Conservation (phyloP, 2,888 invertebrate species). For the Cerastoderma edule region DNA sequence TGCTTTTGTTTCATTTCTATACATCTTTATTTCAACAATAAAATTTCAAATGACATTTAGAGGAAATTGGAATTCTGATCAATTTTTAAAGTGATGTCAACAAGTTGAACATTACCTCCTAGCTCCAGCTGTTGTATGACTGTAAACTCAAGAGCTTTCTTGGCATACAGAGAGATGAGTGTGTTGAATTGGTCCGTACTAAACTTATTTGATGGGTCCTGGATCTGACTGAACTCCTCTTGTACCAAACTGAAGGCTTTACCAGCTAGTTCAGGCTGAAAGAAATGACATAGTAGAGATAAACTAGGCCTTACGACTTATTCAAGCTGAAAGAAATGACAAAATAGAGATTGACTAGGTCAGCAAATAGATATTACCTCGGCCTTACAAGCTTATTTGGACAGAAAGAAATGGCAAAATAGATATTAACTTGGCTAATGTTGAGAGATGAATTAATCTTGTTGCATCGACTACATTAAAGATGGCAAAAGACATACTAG, state of each 20-base stretch:
- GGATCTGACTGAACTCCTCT: conserved; percentile 66
- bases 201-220: conserved; percentile 54
- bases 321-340: conserved; percentile 66
- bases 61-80: too few species aligned
- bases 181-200: conserved; percentile 74
- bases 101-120: conserved; percentile 30
- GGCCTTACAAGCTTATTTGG: conserved; percentile 77
- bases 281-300: not conserved
- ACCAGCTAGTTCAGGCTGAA: conserved; percentile 76
- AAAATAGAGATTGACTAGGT: not conserved
- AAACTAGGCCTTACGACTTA: conserved; percentile 69
- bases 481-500: too few species aligned
- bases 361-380: too few species aligned
- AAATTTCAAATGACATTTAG: too few species aligned
- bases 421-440: too few species aligned
- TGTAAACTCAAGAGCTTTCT: conserved; percentile 79
- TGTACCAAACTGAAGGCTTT: conserved; percentile 72
- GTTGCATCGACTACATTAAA: too few species aligned
- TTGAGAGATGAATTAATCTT: too few species aligned
- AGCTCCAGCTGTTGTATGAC: conserved; percentile 67
- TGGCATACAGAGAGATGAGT: conserved; percentile 78
- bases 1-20: too few species aligned
- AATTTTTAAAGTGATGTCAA: too few species aligned
- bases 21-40: too few species aligned
- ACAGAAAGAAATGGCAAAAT: conserved; percentile 60